A percentile compares a stretch with the other conserved stretches of the same genome.
These are phyloP conservation scores for Synergus gifuensis DNA, from an alignment of 2,888 invertebrate species.

Conservation along the genomic window DNA sequence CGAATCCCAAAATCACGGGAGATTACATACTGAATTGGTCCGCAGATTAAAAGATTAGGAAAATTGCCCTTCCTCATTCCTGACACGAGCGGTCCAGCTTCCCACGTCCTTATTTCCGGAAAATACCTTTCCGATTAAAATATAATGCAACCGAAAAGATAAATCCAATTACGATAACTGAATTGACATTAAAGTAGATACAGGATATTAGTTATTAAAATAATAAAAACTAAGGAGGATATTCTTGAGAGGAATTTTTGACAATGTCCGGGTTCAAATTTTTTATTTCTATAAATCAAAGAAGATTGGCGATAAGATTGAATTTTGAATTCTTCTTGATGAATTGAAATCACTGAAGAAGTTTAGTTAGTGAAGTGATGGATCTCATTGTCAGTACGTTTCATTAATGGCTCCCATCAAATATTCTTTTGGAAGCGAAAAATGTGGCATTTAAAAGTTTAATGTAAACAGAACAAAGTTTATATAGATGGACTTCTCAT, in stretches of 20 bases:
- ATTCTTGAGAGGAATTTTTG: background rate
- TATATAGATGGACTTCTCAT: constrained; percentile 36
- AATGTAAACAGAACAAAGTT: constrained; percentile 40
- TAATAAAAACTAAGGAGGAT: background rate
- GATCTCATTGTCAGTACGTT: background rate
- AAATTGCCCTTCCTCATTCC: constrained; percentile 10
- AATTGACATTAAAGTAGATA: background rate
- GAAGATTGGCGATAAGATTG: background rate
- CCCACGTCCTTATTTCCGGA: constrained; percentile 29
- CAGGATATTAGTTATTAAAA: background rate
- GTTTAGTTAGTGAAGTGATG: background rate
- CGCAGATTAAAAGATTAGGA: constrained; percentile 34
- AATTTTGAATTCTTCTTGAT: background rate
- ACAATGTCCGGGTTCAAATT: background rate
- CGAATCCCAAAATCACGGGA: constrained; percentile 24
- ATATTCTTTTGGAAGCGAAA: constrained; percentile 19
- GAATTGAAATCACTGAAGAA: constrained; percentile 2
- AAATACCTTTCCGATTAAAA: constrained; percentile 22
- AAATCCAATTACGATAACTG: background rate
- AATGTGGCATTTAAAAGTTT: constrained; percentile 34
- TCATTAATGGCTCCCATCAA: background rate
- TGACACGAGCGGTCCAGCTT: constrained; percentile 5
- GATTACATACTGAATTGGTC: constrained; percentile 36
- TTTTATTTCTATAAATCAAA: background rate
- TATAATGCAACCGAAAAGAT: background rate